Evolutionary conservation across 2,888 invertebrate genomes (phyloP).

Genomic region (Drosophila pegasa): DNA sequence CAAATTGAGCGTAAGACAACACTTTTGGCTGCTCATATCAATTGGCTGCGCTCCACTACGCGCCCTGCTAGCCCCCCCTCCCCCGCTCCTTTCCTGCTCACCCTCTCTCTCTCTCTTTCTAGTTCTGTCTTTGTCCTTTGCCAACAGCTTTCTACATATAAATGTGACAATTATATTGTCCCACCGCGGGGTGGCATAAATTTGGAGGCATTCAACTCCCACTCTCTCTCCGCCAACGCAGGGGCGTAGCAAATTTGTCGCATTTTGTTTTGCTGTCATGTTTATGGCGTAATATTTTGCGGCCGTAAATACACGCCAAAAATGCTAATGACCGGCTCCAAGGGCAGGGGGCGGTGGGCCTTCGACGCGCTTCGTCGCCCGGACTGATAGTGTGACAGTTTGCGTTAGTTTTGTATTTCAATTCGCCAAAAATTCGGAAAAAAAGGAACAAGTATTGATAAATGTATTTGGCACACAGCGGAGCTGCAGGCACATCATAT

Average conservation of each 20-base stretch:
- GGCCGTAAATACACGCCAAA: slow-evolving; percentile 77
- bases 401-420: slow-evolving; percentile 64
- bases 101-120: neutral
- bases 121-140: neutral
- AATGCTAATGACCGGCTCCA: slow-evolving; percentile 74
- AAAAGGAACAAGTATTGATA: slow-evolving; percentile 62
- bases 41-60: slow-evolving; percentile 34
- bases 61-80: no score
- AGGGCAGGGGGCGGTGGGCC: neutral
- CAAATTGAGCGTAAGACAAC: slow-evolving; percentile 74
- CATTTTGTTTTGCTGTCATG: slow-evolving; percentile 79
- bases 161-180: slow-evolving; percentile 76
- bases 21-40: slow-evolving; percentile 48
- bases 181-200: slow-evolving; percentile 50
- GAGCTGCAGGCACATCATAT: slow-evolving; percentile 69
- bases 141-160: slow-evolving; percentile 36
- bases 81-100: no score
- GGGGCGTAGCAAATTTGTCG: slow-evolving; percentile 74
- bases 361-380: slow-evolving; percentile 33
- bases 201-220: slow-evolving; percentile 44
- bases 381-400: slow-evolving; percentile 49
- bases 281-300: slow-evolving; percentile 79
- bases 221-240: neutral
- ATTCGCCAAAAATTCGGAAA: slow-evolving; percentile 44
- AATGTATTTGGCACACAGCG: slow-evolving; percentile 66